These are phyloP conservation scores for Colaptes auratus DNA, from an alignment of 2,113 vertebrate genomes.

Conservation along the genomic window DNA sequence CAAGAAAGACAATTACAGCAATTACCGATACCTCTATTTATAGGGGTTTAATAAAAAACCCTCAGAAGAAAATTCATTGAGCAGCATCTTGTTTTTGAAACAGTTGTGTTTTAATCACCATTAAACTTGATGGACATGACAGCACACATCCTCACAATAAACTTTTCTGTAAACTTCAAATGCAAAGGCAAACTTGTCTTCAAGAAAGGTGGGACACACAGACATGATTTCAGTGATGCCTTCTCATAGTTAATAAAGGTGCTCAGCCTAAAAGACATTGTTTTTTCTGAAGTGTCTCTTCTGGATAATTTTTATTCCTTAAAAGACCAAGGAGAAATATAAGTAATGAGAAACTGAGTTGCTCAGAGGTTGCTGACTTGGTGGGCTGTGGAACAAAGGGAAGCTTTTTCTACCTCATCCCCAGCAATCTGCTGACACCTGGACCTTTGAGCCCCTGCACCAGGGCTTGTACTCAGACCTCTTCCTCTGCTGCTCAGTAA, in stretches of 20 bases:
- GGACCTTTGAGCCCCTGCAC: accelerated
- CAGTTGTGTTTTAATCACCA: not conserved
- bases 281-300: not conserved
- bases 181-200: accelerated
- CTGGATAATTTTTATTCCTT: not conserved
- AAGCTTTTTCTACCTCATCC: not conserved
- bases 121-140: not conserved
- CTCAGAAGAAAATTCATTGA: slow-evolving; percentile 19
- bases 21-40: not conserved
- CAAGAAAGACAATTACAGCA: not conserved
- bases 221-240: not conserved
- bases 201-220: not conserved
- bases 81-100: not conserved
- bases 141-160: not conserved
- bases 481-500: not conserved
- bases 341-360: not conserved
- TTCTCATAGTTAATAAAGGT: not conserved
- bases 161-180: not conserved
- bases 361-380: not conserved
- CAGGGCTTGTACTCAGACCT: not conserved
- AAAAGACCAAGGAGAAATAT: not conserved
- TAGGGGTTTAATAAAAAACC: not conserved
- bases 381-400: not conserved
- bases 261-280: not conserved
- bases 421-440: not conserved